Evolutionary conservation across 2,888 invertebrate species (phyloP).

Genomic region (Tetropium fuscum): DNA sequence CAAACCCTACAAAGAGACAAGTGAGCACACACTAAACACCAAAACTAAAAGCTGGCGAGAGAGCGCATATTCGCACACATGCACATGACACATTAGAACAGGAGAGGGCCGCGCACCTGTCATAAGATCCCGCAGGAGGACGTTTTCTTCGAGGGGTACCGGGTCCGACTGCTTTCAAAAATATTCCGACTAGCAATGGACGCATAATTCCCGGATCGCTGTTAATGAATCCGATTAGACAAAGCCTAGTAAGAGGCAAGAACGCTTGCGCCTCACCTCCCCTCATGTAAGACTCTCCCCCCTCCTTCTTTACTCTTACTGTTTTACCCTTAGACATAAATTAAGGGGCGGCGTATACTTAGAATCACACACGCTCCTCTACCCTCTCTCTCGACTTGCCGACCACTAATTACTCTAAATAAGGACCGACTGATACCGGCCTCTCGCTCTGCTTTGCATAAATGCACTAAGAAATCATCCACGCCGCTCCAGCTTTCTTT

Average conservation of each 20-base stretch:
- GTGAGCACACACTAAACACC: constrained; percentile 45
- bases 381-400: constrained; percentile 61
- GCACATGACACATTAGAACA: constrained; percentile 48
- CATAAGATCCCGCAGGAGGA: constrained; percentile 50
- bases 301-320: constrained; percentile 63
- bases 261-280: constrained; percentile 65
- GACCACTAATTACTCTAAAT: constrained; percentile 66
- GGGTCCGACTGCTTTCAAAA: constrained; percentile 68
- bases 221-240: constrained; percentile 73
- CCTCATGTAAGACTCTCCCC: constrained; percentile 57
- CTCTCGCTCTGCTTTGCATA: constrained; percentile 65
- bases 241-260: constrained; percentile 66
- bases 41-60: constrained; percentile 41
- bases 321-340: constrained; percentile 68
- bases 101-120: constrained; percentile 53
- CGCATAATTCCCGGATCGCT: constrained; percentile 70
- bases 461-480: constrained; percentile 63
- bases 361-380: constrained; percentile 65
- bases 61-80: constrained; percentile 52
- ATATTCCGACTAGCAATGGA: constrained; percentile 69
- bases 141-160: constrained; percentile 62
- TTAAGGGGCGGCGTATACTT: constrained; percentile 67
- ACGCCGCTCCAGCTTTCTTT: constrained; percentile 55
- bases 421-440: constrained; percentile 49
- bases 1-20: constrained; percentile 40